Base-by-base conservation (phyloP, 2,888 invertebrate species). In the Plagodis dolabraria region DNA sequence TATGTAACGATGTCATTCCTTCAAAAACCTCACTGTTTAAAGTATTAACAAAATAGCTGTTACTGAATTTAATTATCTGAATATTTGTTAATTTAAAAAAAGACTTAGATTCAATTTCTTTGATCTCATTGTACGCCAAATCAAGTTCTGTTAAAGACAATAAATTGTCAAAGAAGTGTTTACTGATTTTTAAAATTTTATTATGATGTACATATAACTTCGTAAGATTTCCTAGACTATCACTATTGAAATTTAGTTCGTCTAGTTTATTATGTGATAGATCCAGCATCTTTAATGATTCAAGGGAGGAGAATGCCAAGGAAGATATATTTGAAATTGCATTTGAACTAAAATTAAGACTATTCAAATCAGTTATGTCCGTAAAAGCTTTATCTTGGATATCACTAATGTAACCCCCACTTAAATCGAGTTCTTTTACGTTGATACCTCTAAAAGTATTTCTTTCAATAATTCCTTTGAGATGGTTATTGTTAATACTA, bases 311-410 rank as follows among this genome's bases (percentile, higher is more conserved):
- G 42, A 68, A 68, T n/a, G 68, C 53, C 4, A 57, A 58, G 8
- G 8, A 7, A 7, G 68, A 66, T 49, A 68, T 52, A 33, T 38
- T 42, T 7, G 12, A 42, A 35, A 68, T 54, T 7, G 44, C 42
- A 47, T 68, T 68, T n/a, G 42, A 58, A 38, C 63, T 66, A 5
- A 64, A 7, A 54, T 68, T 68, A 7, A 68, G 56, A 11, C 11
- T 46, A 2, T 7, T 53, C 11, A 68, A 49, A 38, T 58, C 53
- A 2, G 34, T 43, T 64, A 66, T 65, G 38, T 57, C 22, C 9
- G 43, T 50, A 44, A 68, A 65, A 22, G 56, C 53, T 33, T 57
- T 52, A 36, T 63, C 55, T 38, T 53, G 45, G 0, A 68, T 34
- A 9, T 53, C 46, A 8, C 61, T 63, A 43, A 68, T 49, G 7